Conservation (phyloP, 1,140 invertebrate genomes). For the Condylostylus longicornis region DNA sequence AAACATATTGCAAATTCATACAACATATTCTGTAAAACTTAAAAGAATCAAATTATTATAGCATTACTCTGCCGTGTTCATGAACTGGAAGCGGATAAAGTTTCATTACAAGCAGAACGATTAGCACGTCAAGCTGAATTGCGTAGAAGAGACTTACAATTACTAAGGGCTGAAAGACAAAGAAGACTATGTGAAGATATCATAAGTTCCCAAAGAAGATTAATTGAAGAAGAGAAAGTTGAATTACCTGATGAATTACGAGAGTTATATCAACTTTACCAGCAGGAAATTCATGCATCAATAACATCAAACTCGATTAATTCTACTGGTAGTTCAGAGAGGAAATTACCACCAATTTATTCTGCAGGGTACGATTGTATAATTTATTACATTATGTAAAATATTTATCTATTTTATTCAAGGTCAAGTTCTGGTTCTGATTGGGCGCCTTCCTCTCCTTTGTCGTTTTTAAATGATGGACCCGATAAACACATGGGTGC, state of each 20-base stretch:
- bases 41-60: too few relatives aligned
- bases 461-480: slow-evolving; percentile 19
- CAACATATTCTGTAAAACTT: too few relatives aligned
- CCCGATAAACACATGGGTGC: slow-evolving; percentile 29
- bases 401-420: slow-evolving; percentile 7
- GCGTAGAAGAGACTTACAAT: slow-evolving; percentile 61
- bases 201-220: slow-evolving; percentile 66
- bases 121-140: slow-evolving; percentile 73
- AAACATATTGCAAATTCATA: too few relatives aligned
- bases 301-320: slow-evolving; percentile 33
- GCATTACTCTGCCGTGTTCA: slow-evolving; percentile 73
- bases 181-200: slow-evolving; percentile 79
- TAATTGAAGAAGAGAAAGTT: slow-evolving; percentile 64
- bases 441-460: slow-evolving; percentile 28
- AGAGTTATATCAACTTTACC: slow-evolving; percentile 72
- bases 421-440: slow-evolving; percentile 31
- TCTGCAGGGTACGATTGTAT: slow-evolving; percentile 22
- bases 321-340: slow-evolving; percentile 22
- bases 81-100: slow-evolving; percentile 81
- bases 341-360: slow-evolving; percentile 30
- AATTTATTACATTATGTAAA: background rate
- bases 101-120: slow-evolving; percentile 74
- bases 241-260: slow-evolving; percentile 60
- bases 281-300: slow-evolving; percentile 66
- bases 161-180: slow-evolving; percentile 71